These are phyloP conservation scores for Mus caroli DNA, from an alignment of 2,797 vertebrate genomes.

Conservation along the genomic window DNA sequence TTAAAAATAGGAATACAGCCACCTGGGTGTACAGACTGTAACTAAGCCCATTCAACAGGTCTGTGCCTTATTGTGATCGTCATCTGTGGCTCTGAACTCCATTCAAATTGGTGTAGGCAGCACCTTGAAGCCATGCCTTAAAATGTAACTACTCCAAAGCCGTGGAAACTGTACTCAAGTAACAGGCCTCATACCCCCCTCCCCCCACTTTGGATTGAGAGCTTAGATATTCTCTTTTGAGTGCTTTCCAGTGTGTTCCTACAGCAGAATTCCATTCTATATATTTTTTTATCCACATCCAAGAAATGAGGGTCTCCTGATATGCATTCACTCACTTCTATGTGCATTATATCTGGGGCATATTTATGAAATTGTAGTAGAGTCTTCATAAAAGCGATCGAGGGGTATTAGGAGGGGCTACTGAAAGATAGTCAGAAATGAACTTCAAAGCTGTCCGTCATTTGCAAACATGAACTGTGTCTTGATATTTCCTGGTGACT, in stretches of 20 bases:
- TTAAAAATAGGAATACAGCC: slow-evolving; percentile 64
- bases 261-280: slow-evolving; percentile 39
- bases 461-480: neutral
- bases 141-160: slow-evolving; percentile 66
- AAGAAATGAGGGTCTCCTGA: slow-evolving; percentile 64
- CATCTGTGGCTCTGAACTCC: slow-evolving; percentile 78
- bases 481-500: neutral
- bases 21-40: slow-evolving; percentile 61
- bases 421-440: neutral
- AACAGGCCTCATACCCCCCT: neutral
- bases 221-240: slow-evolving; percentile 61
- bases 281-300: slow-evolving; percentile 73
- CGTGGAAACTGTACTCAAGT: slow-evolving; percentile 48
- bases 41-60: slow-evolving; percentile 39
- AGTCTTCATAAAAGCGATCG: slow-evolving; percentile 71
- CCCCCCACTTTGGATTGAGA: slow-evolving; percentile 9
- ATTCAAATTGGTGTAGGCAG: slow-evolving; percentile 81
- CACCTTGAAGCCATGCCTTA: slow-evolving; percentile 81
- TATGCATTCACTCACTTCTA: slow-evolving; percentile 67
- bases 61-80: slow-evolving; percentile 78
- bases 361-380: slow-evolving; percentile 72
- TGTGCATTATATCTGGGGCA: slow-evolving; percentile 75
- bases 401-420: slow-evolving; percentile 30
- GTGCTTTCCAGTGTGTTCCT: slow-evolving; percentile 44
- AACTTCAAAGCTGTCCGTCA: neutral